Base-by-base conservation (phyloP, 2,888 invertebrate species). In the Leuctra nigra region DNA sequence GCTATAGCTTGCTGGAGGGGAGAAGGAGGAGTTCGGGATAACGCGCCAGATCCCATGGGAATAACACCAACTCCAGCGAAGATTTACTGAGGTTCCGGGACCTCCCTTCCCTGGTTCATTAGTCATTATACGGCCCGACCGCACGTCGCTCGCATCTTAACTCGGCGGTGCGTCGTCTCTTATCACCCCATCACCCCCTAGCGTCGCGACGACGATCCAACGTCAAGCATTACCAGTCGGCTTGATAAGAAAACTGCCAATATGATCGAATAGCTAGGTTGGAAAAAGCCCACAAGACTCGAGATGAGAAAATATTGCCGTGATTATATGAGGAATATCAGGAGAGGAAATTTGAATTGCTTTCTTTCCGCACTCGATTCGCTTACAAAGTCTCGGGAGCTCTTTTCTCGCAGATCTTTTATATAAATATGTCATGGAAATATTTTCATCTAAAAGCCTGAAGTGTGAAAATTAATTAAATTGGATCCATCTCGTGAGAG, bases 71-170 rank as follows among this genome's bases (percentile, higher is more conserved):
- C 50, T 16, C 16, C 11, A 20, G 50, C 4, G 50, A 50, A 50
- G 50, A 50, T 50, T 50, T 50, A 50, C 50, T 22, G 50, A 35
- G 50, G 50, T 50, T 50, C 50, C 29, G 35, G 35, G 35, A 29
- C 50, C 50, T 50, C 50, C 50, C 50, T 50, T 50, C 35, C 50
- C 35, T 50, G 50, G 50, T 50, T 50, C 50, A 50, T 50, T 50
- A 50, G 50, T 50, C 50, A 50, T 50, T 50, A 50, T 29, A 33
- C 50, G 33, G 13, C 35, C 33, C 14, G 18, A 50, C 13, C 16
- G 20, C 50, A 50, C 35, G 50, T 50, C 50, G 33, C 33, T 7
- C 33, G 50, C 50, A 33, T 50, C 50, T 50, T 50, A 50, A 35
- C 50, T 20, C 35, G 4, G n/a, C 23, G 20, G 23, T 16, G 44